These are phyloP conservation scores for Centroberyx gerrardi DNA, from an alignment of 2,797 vertebrate genomes.

Conservation along the genomic window DNA sequence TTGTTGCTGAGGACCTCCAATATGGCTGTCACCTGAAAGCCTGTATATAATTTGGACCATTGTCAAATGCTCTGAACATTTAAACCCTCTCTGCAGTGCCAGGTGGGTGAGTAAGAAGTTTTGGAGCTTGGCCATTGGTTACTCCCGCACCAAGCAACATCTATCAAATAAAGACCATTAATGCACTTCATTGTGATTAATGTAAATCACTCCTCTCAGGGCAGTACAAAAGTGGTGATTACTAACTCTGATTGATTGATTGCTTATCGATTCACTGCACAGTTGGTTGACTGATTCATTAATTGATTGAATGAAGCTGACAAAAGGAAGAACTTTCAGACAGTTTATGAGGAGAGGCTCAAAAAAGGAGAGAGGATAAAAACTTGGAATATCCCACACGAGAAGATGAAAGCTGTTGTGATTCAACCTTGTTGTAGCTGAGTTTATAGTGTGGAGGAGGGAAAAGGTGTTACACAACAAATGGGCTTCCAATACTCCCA, in stretches of 20 bases:
- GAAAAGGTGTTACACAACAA: conserved; percentile 82
- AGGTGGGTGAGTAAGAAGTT: neutral
- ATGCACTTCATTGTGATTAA: neutral
- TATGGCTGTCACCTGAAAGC: neutral
- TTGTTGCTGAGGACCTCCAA: neutral
- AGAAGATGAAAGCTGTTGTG: conserved; percentile 67
- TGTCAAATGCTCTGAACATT: neutral
- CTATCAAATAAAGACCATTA: neutral
- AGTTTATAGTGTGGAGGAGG: conserved; percentile 80
- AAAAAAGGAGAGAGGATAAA: conserved; percentile 9
- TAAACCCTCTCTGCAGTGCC: neutral
- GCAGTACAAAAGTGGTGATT: neutral
- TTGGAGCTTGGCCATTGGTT: neutral
- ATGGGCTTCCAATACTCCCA: conserved; percentile 76
- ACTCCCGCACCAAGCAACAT: neutral
- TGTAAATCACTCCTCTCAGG: neutral
- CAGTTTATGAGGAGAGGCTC: neutral
- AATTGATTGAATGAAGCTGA: neutral
- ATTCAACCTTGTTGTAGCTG: conserved; percentile 69
- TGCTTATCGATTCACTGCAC: neutral
- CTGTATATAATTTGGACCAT: neutral
- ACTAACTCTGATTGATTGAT: neutral
- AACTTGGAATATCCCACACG: conserved; percentile 45
- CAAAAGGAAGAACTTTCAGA: neutral
- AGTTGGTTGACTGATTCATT: neutral